Base-by-base conservation (phyloP, 2,797 vertebrate species). In the Scleropages formosus region DNA sequence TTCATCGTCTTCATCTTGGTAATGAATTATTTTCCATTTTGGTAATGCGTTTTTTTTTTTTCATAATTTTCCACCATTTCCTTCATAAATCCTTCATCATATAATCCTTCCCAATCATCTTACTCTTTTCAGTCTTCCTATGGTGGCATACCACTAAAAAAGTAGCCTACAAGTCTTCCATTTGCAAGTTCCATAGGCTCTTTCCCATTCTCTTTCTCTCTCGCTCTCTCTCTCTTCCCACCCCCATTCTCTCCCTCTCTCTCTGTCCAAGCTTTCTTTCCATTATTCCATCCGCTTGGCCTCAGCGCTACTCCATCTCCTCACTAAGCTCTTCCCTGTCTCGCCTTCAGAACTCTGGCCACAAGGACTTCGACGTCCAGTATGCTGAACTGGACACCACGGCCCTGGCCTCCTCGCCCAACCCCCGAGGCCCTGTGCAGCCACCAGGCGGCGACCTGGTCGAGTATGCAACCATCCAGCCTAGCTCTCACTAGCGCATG, bases 381-480 rank as follows among this genome's bases (percentile, higher is more conserved):
- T 97, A 96, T 78, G 94, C 96, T 80, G 95, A 98, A 90, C 93
- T 98, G 94, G 96, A 98, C 90, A 94, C 94, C 77, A 92, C 95
- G 79, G 93, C 95, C 91, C 93, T 98, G 93, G 92, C 93, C 86
- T 93, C 93, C 70, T 85, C 90, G 82, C 93, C 94, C 86, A 92
- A 91, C 84, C 92, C 89, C 71, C 89, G 88, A 91, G 95, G 85
- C 85, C 93, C 93, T 77, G 87, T 92, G 90, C 93, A 84, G 79
- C 92, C 31, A 39, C 31, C 93, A 86, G 93, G 92, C 75, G 93
- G 93, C 93, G 95, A 97, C 85, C 92, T 94, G 92, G 93, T 95
- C 89, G 93, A 95, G 92, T 95, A 95, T 84, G 94, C 94, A 88
- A 94, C 94, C 91, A 97, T 96, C 95, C 96, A 96, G 93, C 90